A percentile compares a stretch with the other conserved stretches of the same genome.
These are phyloP conservation scores for Trichonephila inaurata DNA, from an alignment of 1,140 invertebrate species.

Conservation along the genomic window DNA sequence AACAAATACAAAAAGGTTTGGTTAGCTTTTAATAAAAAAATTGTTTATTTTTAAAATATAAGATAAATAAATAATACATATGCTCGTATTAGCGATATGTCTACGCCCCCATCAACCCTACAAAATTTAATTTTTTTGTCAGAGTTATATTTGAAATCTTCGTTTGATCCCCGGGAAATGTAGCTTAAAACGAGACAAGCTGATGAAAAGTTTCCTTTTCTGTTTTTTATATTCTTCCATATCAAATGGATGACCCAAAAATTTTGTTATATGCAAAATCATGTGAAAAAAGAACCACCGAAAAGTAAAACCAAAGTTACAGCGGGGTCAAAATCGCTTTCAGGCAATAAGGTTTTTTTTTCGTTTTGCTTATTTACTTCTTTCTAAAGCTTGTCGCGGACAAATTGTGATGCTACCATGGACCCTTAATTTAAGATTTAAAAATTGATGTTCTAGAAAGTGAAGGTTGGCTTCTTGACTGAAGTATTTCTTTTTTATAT, in stretches of 20 bases:
- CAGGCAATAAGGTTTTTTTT: constrained; percentile 58
- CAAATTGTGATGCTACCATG: constrained; percentile 52
- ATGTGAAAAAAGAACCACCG: constrained; percentile 72
- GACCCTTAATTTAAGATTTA: constrained; percentile 35
- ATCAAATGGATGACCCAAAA: constrained; percentile 45
- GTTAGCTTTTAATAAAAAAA: neutral
- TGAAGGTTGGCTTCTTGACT: constrained; percentile 21
- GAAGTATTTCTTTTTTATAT: neutral
- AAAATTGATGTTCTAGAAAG: constrained; percentile 49
- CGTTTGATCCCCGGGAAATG: constrained; percentile 48
- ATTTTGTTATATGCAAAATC: constrained; percentile 75
- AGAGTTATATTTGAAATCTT: neutral
- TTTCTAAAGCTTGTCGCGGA: constrained; percentile 30
- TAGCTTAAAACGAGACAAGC: constrained; percentile 40
- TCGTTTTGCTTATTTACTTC: constrained; percentile 52
- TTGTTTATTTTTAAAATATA: neutral
- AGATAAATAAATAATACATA: neutral
- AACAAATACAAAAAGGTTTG: too few relatives aligned
- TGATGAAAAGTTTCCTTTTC: constrained; percentile 49
- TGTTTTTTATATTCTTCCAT: constrained; percentile 62
- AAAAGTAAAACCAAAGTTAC: constrained; percentile 67
- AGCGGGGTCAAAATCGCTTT: constrained; percentile 53
- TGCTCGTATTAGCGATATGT: neutral
- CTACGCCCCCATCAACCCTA: neutral
- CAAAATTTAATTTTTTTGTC: constrained; percentile 3